Base-by-base conservation (phyloP, 2,888 invertebrate species). In the Stratiomys singularior region DNA sequence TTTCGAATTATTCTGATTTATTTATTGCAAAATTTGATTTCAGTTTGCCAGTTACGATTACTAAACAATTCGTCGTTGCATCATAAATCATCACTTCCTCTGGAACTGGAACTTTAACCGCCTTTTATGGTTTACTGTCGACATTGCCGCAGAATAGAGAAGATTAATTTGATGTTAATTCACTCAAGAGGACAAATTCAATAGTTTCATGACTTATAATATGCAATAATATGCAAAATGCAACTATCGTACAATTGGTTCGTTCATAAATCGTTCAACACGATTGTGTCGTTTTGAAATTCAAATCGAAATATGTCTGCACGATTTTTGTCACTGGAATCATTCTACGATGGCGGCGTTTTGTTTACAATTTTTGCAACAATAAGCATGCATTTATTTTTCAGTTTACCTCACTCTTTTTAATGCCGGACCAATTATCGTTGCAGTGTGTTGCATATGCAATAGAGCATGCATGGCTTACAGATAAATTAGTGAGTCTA, bases 221-320 rank as follows among this genome's bases (percentile, higher is more conserved):
- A n/a, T 37, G 66, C 11, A 66, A 37, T 15, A 66, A 66, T 18
- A 66, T 66, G 66, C n/a, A 25, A 66, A 27, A 37, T 18, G 58
- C 4, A 60, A 60, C 25, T 5, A 37, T 37, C 37, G 9, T 37
- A 23, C 58, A 60, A 52, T 52, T 9, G 37, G 3, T 37, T 52
- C 52, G 15, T 52, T 52, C 52, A 52, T 52, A 52, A 52, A 52
- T 52, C 52, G 52, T 18, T 37, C 52, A n/a, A 52, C 52, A 52
- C 18, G 52, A 52, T 15, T 13, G 52, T 18, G 15, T 4, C 18
- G 18, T 52, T 52, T 3, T 15, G 15, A 52, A 52, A 52, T n/a
- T 52, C 52, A 52, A 52, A n/a, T 52, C 15, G 18, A 52, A 52
- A 52, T 52, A 4, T 52, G 4, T 52, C 15, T 52, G 52, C 52